phyloP scores from a whole-genome alignment of 2,113 vertebrate species.

The Ceyx cyanopectus region DNA sequence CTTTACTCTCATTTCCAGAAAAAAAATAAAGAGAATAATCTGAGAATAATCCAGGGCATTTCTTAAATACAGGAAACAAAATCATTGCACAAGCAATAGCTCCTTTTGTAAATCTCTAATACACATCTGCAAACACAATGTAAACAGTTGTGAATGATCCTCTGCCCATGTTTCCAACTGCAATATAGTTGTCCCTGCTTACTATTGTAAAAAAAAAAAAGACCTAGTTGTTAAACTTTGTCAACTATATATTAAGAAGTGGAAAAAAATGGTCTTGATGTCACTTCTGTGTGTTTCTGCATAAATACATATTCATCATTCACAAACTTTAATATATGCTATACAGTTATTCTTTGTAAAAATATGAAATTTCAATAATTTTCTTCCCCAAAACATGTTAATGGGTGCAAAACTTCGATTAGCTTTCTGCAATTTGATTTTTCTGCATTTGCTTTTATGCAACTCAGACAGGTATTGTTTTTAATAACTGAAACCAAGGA shows the following conservation, averaged over 20 bases:
- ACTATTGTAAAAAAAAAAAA: not conserved
- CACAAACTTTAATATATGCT: not conserved
- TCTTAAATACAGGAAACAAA: conserved; percentile 2
- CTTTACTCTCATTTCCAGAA: not conserved
- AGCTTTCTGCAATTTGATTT: not conserved
- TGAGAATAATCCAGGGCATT: not conserved
- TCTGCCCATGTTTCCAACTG: not conserved
- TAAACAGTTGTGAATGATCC: not conserved
- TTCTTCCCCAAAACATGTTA: not conserved
- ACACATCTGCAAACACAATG: not conserved
- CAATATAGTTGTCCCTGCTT: not conserved
- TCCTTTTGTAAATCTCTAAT: not conserved
- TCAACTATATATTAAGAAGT: not conserved
- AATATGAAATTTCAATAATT: not conserved
- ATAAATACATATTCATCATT: conserved; percentile 27
- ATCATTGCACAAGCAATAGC: not conserved
- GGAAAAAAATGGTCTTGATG: not conserved
- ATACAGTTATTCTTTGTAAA: conserved; percentile 28
- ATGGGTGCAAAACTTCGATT: not conserved
- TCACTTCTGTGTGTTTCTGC: conserved; percentile 28
- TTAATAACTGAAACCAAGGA: not conserved
- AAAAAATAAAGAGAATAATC: not conserved
- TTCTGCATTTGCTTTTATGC: too few species aligned
- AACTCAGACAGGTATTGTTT: not conserved
- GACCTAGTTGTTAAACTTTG: not conserved